A percentile compares a stretch with the other conserved stretches of the same genome.
These are phyloP conservation scores for Pyrrhia umbra DNA, from an alignment of 2,888 invertebrate species.

Conservation along the genomic window DNA sequence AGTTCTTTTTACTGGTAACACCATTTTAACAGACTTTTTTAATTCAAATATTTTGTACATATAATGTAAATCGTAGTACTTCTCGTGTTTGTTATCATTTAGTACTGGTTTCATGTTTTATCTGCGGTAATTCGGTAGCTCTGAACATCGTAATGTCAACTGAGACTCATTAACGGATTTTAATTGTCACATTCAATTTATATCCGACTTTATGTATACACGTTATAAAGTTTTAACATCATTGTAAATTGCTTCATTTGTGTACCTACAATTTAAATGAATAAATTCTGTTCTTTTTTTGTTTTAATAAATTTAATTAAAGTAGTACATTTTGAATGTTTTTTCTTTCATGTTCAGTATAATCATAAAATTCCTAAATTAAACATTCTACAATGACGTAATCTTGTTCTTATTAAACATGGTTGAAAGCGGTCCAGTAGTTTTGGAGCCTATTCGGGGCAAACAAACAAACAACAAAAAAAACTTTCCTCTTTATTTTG, in stretches of 20 bases:
- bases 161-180: constrained; percentile 4
- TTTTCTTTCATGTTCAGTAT: no score
- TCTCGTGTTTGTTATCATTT: neutral
- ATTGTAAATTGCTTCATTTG: neutral
- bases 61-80: no score
- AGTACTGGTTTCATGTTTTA: constrained; percentile 1
- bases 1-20: no score
- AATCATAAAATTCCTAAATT: no score
- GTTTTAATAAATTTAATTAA: neutral
- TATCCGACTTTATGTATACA: neutral
- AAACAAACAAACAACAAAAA: no score
- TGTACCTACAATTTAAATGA: neutral
- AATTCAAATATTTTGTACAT: neutral
- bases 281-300: neutral
- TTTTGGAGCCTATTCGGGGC: no score
- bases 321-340: no score
- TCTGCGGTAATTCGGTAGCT: neutral
- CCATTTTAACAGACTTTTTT: neutral
- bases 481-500: no score
- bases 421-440: no score
- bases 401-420: no score
- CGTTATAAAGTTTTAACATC: neutral
- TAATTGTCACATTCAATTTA: constrained; percentile 4
- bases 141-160: neutral
- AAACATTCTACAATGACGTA: no score